Evolutionary conservation across 2,113 vertebrate genomes (phyloP).

Genomic region (Tretioscincus oriximinensis): DNA sequence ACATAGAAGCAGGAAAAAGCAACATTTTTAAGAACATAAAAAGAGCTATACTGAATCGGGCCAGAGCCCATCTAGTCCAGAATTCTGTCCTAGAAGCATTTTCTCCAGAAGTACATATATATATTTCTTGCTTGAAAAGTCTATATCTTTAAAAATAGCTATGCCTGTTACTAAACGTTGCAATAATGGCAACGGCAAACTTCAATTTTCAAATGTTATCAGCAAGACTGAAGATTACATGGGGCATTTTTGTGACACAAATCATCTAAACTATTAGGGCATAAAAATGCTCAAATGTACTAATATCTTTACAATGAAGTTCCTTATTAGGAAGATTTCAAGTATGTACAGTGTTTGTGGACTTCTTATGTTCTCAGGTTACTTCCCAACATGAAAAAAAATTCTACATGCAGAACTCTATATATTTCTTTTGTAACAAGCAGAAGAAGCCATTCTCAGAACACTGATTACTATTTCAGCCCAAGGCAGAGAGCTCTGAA

Average conservation of each 20-base stretch:
- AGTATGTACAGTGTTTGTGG: neutral
- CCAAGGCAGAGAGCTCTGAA: constrained; percentile 35
- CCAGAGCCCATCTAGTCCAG: too few species aligned
- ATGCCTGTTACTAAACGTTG: neutral
- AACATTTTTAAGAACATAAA: too few species aligned
- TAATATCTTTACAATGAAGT: neutral
- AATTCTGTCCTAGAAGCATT: neutral
- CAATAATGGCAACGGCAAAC: neutral
- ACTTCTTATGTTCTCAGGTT: neutral
- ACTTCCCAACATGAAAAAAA: neutral
- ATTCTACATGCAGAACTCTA: constrained; percentile 1
- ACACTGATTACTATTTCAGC: constrained; percentile 27
- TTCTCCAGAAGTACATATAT: neutral
- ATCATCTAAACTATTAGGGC: too few species aligned
- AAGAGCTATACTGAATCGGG: too few species aligned
- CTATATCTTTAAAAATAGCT: neutral
- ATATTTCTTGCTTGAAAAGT: neutral
- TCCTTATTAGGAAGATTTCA: neutral
- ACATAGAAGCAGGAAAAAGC: neutral
- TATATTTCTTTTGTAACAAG: constrained; percentile 12
- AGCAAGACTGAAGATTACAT: neutral
- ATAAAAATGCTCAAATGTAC: too few species aligned
- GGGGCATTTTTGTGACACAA: neutral
- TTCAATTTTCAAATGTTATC: neutral
- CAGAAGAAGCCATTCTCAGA: constrained; percentile 26